Conservation (phyloP, 92 coral and sea anemone species). For the Actinernus sp. region DNA sequence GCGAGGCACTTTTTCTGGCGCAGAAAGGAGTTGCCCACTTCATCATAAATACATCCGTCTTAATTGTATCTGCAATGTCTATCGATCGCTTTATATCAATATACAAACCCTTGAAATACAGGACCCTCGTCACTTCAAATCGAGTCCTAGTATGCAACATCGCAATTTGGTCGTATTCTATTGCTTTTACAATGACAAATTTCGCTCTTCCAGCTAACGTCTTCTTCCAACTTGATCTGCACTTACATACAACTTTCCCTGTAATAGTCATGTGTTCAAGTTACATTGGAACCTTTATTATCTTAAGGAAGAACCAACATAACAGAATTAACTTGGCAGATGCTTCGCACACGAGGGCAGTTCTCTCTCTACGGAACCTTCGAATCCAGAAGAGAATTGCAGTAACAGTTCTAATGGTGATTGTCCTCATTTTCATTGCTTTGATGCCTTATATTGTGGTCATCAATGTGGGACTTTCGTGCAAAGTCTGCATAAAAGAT, state of each 20-base stretch:
- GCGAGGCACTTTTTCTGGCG: neutral
- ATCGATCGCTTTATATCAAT: neutral
- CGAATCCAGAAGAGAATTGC: neutral
- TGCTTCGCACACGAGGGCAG: neutral
- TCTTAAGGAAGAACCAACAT: neutral
- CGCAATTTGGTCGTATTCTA: neutral
- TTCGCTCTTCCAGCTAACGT: neutral
- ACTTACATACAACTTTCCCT: neutral
- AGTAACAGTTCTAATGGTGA: neutral
- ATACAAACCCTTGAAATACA: neutral
- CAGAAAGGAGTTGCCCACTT: neutral
- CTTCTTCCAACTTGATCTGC: neutral
- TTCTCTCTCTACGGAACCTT: neutral
- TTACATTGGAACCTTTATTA: neutral
- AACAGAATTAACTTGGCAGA: neutral
- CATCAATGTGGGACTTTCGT: neutral
- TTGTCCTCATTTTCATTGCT: neutral
- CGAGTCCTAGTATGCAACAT: neutral
- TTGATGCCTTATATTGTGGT: conserved; percentile 3
- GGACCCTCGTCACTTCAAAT: neutral
- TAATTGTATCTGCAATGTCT: conserved; percentile 1
- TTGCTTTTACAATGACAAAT: neutral
- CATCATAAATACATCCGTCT: neutral
- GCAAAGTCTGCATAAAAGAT: neutral
- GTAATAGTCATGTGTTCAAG: neutral